Conservation (phyloP, 2,888 invertebrate species). For the Anthrax anthrax region DNA sequence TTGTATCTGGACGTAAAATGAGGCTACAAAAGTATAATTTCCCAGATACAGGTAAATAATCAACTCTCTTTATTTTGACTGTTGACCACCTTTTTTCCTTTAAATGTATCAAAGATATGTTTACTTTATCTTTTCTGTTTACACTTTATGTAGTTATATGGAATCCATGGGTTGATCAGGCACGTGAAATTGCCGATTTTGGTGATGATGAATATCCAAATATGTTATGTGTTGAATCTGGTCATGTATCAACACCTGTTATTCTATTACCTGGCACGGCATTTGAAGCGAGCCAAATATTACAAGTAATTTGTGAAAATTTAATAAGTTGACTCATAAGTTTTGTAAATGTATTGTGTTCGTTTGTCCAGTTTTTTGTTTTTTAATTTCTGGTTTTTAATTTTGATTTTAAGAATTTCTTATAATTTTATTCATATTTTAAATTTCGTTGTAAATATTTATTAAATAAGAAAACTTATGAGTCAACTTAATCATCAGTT, state of each 20-base stretch:
- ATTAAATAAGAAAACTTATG: no score
- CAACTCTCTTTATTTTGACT: no score
- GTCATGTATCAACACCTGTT: constrained; percentile 76
- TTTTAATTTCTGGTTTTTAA: no score
- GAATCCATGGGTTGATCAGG: constrained; percentile 94
- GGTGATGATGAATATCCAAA: constrained; percentile 95
- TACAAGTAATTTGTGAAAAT: constrained; percentile 45
- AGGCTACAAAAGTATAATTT: constrained; percentile 88
- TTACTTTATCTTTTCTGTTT: no score
- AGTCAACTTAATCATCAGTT: neutral
- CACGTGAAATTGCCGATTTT: constrained; percentile 84
- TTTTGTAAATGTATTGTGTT: no score
- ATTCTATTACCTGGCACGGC: constrained; percentile 80
- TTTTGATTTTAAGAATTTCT: neutral
- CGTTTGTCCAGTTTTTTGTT: no score
- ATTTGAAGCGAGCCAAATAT: constrained; percentile 81
- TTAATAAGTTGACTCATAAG: neutral
- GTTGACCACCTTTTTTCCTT: no score
- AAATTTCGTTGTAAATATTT: no score
- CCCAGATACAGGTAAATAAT: constrained; percentile 66
- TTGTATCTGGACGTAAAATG: constrained; percentile 83
- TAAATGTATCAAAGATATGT: no score
- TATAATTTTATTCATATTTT: constrained; percentile 8
- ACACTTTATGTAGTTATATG: constrained; percentile 87
- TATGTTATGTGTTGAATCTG: constrained; percentile 94